Percentiles rank a stretch among this genome's conserved stretches.
These are phyloP conservation scores for Scaptodrosophila latifasciaeformis DNA, from an alignment of 2,888 invertebrate species.

Conservation along the genomic window DNA sequence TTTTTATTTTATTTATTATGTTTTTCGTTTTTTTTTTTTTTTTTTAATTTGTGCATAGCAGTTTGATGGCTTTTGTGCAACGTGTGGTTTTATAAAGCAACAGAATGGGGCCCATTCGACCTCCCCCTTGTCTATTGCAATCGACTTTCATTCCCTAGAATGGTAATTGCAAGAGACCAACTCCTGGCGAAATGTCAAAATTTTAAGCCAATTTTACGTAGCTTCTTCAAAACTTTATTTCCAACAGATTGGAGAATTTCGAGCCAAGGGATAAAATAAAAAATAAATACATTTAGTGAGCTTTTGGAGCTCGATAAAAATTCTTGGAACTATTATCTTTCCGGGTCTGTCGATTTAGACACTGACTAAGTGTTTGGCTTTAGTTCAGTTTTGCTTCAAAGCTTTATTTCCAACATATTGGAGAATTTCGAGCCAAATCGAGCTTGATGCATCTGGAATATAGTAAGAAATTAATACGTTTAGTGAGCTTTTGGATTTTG, in stretches of 20 bases:
- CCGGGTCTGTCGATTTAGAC: too few relatives aligned
- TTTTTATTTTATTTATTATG: neutral
- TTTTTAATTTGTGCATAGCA: conserved; percentile 39
- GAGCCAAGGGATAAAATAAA: too few relatives aligned
- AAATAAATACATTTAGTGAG: neutral
- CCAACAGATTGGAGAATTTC: too few relatives aligned
- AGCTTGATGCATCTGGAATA: too few relatives aligned
- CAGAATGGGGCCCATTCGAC: conserved; percentile 7
- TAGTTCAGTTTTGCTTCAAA: too few relatives aligned
- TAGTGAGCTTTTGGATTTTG: too few relatives aligned
- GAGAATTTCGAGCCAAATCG: too few relatives aligned
- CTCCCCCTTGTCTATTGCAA: neutral
- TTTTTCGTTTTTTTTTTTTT: conserved; percentile 17
- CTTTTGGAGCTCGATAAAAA: neutral
- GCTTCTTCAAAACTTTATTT: neutral
- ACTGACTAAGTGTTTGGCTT: too few relatives aligned
- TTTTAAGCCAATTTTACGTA: neutral
- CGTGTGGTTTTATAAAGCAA: conserved; percentile 66
- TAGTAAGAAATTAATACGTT: too few relatives aligned
- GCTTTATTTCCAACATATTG: too few relatives aligned
- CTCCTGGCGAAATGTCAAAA: neutral
- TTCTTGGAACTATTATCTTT: too few relatives aligned
- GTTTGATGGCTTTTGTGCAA: conserved; percentile 65
- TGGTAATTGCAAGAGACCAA: neutral
- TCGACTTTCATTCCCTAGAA: conserved; percentile 14